Percentiles rank a stretch among this genome's conserved stretches.
Evolutionary conservation across 2,113 vertebrate species (phyloP).

Genomic region (Larimichthys polyactis): DNA sequence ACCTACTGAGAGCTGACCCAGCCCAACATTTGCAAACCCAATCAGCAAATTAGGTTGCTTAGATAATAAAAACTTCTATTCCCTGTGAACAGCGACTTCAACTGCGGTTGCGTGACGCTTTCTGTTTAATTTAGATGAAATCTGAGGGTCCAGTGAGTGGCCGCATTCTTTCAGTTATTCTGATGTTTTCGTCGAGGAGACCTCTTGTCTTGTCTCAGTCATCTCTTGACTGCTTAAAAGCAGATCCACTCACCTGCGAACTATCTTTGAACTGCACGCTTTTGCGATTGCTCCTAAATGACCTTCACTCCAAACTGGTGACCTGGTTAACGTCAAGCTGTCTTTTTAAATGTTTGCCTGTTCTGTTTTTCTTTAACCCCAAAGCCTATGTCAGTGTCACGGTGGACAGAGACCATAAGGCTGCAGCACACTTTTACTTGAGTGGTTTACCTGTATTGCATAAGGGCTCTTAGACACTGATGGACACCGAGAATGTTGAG

Average conservation of each 20-base stretch:
- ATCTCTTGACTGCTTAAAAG: neutral
- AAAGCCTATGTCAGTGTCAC: neutral
- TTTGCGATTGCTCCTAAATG: neutral
- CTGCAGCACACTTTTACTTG: conserved; percentile 5
- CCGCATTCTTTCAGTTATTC: neutral
- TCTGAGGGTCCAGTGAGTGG: neutral
- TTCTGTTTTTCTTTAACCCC: conserved; percentile 14
- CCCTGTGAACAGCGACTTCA: neutral
- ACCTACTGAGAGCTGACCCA: too few relatives aligned
- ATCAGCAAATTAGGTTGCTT: neutral
- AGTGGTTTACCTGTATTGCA: conserved; percentile 7
- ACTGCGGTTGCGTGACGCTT: too few relatives aligned
- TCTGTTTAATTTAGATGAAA: neutral
- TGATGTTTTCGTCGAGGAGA: neutral
- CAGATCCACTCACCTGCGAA: neutral
- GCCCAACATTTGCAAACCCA: too few relatives aligned
- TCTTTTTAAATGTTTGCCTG: conserved; percentile 4
- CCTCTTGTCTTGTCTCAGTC: neutral
- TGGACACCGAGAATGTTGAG: conserved; percentile 9
- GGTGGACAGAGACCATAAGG: conserved; percentile 20
- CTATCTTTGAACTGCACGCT: neutral
- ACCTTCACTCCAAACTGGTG: neutral
- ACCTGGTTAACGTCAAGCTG: conserved; percentile 6
- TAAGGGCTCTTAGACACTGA: conserved; percentile 15
- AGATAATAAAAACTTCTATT: neutral